phyloP scores from a whole-genome alignment of 1,140 invertebrate species.

The Brachystomella parvula region DNA sequence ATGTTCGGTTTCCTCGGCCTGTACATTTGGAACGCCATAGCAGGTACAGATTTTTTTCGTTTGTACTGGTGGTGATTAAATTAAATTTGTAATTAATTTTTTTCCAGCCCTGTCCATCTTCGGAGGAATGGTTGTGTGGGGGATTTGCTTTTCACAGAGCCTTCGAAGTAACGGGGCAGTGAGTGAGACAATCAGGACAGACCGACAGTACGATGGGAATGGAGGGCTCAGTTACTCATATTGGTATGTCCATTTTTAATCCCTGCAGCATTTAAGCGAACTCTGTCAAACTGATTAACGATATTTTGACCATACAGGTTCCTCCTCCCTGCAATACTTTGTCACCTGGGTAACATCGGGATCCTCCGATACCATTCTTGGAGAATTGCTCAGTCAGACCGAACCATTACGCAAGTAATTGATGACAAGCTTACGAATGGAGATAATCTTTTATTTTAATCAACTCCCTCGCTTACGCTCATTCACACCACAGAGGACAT shows the following conservation, averaged over 20 bases:
- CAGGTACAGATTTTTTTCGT: slow-evolving; percentile 47
- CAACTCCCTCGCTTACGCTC: neutral
- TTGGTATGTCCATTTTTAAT: neutral
- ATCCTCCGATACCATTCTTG: slow-evolving; percentile 16
- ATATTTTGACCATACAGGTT: slow-evolving; percentile 7
- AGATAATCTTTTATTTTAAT: slow-evolving; percentile 5
- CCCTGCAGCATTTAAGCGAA: neutral
- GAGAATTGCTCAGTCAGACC: slow-evolving; percentile 6
- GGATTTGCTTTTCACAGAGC: neutral
- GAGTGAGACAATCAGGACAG: slow-evolving; percentile 1
- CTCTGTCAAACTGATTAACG: neutral
- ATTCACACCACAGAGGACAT: neutral
- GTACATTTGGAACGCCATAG: slow-evolving; percentile 65
- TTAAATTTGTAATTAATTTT: neutral
- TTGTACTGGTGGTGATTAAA: neutral
- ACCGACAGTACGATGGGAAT: neutral
- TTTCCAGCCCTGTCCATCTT: slow-evolving; percentile 6
- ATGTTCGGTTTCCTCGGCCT: slow-evolving; percentile 52
- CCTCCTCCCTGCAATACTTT: neutral
- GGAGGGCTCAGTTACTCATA: slow-evolving; percentile 10
- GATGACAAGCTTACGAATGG: neutral
- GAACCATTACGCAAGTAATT: slow-evolving; percentile 7
- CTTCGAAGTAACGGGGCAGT: slow-evolving; percentile 13
- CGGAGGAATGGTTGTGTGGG: slow-evolving; percentile 13
- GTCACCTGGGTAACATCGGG: slow-evolving; percentile 12